A percentile compares a stretch with the other conserved stretches of the same genome.
Evolutionary conservation across 1,140 invertebrate species (phyloP).

Genomic region (Lepeophtheirus salmonis): DNA sequence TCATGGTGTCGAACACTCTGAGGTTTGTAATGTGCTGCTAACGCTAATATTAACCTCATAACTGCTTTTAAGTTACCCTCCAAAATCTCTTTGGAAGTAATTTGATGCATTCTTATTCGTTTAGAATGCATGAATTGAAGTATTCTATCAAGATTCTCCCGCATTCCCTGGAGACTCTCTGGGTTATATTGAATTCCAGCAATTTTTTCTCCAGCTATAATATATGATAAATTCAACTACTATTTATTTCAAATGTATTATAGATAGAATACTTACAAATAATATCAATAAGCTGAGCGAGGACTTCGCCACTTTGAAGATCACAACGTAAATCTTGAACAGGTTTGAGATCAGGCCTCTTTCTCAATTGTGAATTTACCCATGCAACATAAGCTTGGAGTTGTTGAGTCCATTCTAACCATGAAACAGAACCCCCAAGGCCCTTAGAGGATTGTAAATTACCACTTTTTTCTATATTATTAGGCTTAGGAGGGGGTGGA

Average conservation of each 20-base stretch:
- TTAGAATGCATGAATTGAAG: slow-evolving; percentile 25
- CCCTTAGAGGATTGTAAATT: not conserved
- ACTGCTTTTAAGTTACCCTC: slow-evolving; percentile 33
- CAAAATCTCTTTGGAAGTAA: slow-evolving; percentile 28
- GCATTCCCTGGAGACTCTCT: slow-evolving; percentile 25
- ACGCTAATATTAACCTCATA: slow-evolving; percentile 32
- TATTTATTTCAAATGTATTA: no score
- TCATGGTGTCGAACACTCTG: slow-evolving; percentile 23
- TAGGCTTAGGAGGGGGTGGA: slow-evolving; percentile 3
- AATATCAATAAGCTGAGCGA: slow-evolving; percentile 31
- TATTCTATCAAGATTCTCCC: slow-evolving; percentile 30
- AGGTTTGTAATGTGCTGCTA: slow-evolving; percentile 35
- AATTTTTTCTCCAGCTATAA: slow-evolving; percentile 28
- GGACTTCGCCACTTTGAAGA: slow-evolving; percentile 29
- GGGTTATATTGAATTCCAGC: slow-evolving; percentile 25
- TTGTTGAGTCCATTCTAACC: slow-evolving; percentile 26
- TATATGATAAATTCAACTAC: no score
- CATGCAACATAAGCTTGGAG: slow-evolving; percentile 30
- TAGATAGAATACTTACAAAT: slow-evolving; percentile 30
- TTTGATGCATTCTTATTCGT: slow-evolving; percentile 24
- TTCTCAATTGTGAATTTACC: slow-evolving; percentile 32
- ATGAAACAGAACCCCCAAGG: slow-evolving; percentile 20
- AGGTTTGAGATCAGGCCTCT: slow-evolving; percentile 26
- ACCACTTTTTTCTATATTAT: not conserved
- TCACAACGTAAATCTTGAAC: slow-evolving; percentile 30